Base-by-base conservation (phyloP, 64 coral and sea anemone genomes). In the Hydrozoanthus tunicans region DNA sequence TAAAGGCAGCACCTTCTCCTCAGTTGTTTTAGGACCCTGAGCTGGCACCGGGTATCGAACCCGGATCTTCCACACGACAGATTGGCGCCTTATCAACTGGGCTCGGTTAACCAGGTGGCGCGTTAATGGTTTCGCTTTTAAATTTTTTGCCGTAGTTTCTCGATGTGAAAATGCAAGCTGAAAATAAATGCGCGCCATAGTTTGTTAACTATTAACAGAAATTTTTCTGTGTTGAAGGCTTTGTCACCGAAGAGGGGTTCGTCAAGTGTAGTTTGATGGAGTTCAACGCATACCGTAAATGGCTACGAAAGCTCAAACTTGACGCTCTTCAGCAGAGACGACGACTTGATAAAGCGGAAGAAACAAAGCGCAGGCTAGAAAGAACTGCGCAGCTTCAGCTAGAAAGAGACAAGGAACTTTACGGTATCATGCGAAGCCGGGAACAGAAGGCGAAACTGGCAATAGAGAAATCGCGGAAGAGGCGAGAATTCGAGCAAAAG, bases 191-290 rank as follows among this genome's bases (percentile, higher is more conserved):
- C 32, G 32, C 32, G 32, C 32, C 32, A 43, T 43, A 43, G 32
- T 43, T 43, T 43, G 32, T 43, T 43, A 67, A 67, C 66, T 12
- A 64, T 62, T 15, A 80, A 14, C 12, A 26, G 13, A 51, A 62
- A 6, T 5, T 27, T 20, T 7, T 65, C 51, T 51, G 58, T 14
- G 86, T 53, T 79, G 7, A 52, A 99, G 97, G 94, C 52, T 95
- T 99, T 59, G 85, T 99, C 7, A 99, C 97, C 14, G 85, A 92
- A 20, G 92, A 93, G 43, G 97, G 97, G 3, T 95, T 81, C 58
- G 94, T 99, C 11, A 99, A 93, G 80, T 99, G 97, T 62, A 95
- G 85, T 60, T 83, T 99, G 64, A 91, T 95, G 64, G 97, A 99
- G 66, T 99, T 99, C 89, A 99, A 99, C 58, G 90, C 86, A 52